These are phyloP conservation scores for Ophiothrix spiculata DNA, from an alignment of 35 echinoderm and acorn worm genomes.

Conservation along the genomic window DNA sequence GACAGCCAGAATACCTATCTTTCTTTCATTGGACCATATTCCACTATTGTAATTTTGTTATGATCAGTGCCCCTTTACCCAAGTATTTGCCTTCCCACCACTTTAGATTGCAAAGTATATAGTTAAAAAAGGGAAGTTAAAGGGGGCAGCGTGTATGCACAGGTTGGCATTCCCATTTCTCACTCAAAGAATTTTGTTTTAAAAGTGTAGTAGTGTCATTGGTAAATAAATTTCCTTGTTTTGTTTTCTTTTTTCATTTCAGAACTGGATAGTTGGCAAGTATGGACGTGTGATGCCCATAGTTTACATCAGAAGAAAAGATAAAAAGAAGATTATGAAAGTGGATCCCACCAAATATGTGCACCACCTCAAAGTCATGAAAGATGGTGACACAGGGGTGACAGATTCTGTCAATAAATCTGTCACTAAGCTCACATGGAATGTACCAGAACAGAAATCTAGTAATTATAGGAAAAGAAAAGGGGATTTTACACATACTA, in stretches of 20 bases:
- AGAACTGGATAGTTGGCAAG: conserved; percentile 94
- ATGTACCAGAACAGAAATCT: conserved; percentile 19
- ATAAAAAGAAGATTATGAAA: conserved; percentile 67
- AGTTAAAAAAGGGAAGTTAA: no score
- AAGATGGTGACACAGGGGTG: conserved; percentile 22
- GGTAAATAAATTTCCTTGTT: not conserved
- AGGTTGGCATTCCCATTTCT: not conserved
- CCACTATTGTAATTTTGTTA: no score
- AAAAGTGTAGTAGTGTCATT: not conserved
- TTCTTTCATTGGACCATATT: no score
- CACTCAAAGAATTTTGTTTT: not conserved
- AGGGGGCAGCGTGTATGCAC: no score
- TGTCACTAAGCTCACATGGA: conserved; percentile 33
- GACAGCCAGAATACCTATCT: no score
- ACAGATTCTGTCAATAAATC: not conserved
- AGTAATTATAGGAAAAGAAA: conserved; percentile 39
- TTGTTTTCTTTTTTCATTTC: conserved; percentile 16
- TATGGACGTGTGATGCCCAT: conserved; percentile 86
- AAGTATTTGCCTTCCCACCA: no score
- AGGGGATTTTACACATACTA: conserved; percentile 19
- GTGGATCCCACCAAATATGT: conserved; percentile 77
- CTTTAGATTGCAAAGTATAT: no score
- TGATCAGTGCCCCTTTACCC: no score
- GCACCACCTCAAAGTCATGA: conserved; percentile 65
- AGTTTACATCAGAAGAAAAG: conserved; percentile 73